Base-by-base conservation (phyloP, 2,113 vertebrate genomes). In the Phyllostomus hastatus region DNA sequence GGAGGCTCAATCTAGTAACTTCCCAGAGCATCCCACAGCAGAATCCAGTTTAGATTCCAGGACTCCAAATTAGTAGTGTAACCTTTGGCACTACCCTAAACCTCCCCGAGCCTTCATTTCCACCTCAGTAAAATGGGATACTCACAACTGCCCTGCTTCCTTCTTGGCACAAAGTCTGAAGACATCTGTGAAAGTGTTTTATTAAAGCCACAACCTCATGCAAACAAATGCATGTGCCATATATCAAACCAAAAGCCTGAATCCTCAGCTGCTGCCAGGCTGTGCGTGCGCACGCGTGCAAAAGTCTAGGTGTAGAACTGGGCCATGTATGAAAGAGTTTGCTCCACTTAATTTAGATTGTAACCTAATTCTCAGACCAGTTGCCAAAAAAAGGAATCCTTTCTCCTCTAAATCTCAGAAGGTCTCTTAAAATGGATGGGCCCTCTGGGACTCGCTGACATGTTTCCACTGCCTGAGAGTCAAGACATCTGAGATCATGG, bases 291-390 rank as follows among this genome's bases (percentile, higher is more conserved):
- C 2, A 14, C 3, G 4, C 0, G 2, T 16, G 11, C 7, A 17
- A 41, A 57, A 64, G 38, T 89, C 54, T 75, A 66, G 50, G 67
- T 59, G 38, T n/a, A 82, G 86, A 98, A 97, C 33, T 97, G 95
- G 97, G 94, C 17, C 96, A 93, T 82, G 91, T 91, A 94, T 97
- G 97, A 97, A 87, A 97, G 83, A 95, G 75, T 93, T 92, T 98
- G 95, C 75, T 91, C 97, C 97, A 97, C 48, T 97, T 97, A 96
- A 88, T 94, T 95, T 96, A 93, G 82, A 96, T 76, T 52, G 67
- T 95, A 97, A 98, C 97, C 97, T 96, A 97, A 97, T 98, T 98
- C 86, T 97, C 97, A 89, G 89, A 97, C 86, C 91, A 22, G 33
- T 80, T 97, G 79, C 97, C 85, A 61, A 87, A 97, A 97, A 97